Evolutionary conservation across 1,140 invertebrate species (phyloP), one percentile per base, ranked within the genome.

Genomic region (Anastrepha obliqua): DNA sequence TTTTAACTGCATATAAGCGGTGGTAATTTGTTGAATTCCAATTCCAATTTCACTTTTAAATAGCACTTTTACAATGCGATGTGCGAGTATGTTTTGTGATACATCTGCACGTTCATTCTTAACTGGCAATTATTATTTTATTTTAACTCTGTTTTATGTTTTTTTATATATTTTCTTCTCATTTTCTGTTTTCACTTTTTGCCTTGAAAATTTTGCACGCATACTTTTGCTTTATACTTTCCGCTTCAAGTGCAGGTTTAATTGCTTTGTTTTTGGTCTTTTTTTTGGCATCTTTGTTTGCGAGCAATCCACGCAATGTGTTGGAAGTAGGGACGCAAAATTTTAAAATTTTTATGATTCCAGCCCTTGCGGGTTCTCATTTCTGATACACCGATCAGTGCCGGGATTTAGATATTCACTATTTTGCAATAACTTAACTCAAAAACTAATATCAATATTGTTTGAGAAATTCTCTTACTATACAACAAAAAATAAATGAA

Each of bases 21-120:
- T 47, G 70, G 29, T 74, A 74, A 74, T 74, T 42, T 74, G 67
- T 47, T 15, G 20, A 74, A 29, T 29, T 29, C 29, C 29, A 29
- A 29, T 15, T 74, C 44, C 67, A 15, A 74, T 39, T 74, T 74
- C 67, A 74, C 67, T 74, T 74, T 74, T 74, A 74, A 74, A 74
- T 74, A 44, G 15, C 70, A 74, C 44, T 74, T 74, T 74, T 42
- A 7, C 39, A 74, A 74, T 47, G 42, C 39, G 47, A 67, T 67
- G 13, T 67, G 7, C 65, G 65, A 13, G 29, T 67, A 29, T 74
- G n/a, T 51, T 74, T 47, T 44, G 8, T 74, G 70, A 39, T 42
- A 74, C 70, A 74, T 74, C 47, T 74, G 20, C 44, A 8, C 44
- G 42, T 29, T 44, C n/a, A 44, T n/a, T 44, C 39, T 74, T 74